phyloP scores from a whole-genome alignment of 2,888 invertebrate species.

The Drosophila koepferae region DNA sequence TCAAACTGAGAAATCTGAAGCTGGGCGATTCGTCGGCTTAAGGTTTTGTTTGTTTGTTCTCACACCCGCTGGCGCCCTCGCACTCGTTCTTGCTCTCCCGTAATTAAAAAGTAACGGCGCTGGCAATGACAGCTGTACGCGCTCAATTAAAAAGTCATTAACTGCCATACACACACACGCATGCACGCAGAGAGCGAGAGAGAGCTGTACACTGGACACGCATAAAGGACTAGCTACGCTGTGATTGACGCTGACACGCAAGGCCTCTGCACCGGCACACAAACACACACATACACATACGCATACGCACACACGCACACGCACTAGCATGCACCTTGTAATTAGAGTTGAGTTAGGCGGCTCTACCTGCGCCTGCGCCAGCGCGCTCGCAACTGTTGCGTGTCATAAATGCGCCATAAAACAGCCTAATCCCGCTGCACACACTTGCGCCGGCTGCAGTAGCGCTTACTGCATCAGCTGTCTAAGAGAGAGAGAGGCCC shows the following conservation, averaged over 20 bases:
- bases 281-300: conserved; percentile 7
- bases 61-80: conserved; percentile 24
- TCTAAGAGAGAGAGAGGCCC: conserved; percentile 13
- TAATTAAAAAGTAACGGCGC: conserved; percentile 77
- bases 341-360: conserved; percentile 57
- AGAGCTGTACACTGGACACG: conserved; percentile 37
- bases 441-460: conserved; percentile 46
- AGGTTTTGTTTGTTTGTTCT: conserved; percentile 41
- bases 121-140: conserved; percentile 74
- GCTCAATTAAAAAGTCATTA: conserved; percentile 80
- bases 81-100: conserved; percentile 16
- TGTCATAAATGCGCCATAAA: conserved; percentile 73
- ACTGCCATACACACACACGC: conserved; percentile 44
- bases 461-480: conserved; percentile 56
- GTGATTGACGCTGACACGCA: conserved; percentile 76
- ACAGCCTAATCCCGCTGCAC: conserved; percentile 60
- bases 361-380: conserved; percentile 39
- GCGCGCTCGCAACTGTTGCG: conserved; percentile 64
- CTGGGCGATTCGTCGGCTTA: conserved; percentile 33
- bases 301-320: not conserved
- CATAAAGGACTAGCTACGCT: conserved; percentile 57
- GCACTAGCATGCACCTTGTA: conserved; percentile 58
- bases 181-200: conserved; percentile 1
- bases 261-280: conserved; percentile 32
- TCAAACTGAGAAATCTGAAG: conserved; percentile 24